A percentile compares a stretch with the other conserved stretches of the same genome.
Evolutionary conservation across 2,888 invertebrate species (phyloP).

Genomic region (Synergus umbraculus): DNA sequence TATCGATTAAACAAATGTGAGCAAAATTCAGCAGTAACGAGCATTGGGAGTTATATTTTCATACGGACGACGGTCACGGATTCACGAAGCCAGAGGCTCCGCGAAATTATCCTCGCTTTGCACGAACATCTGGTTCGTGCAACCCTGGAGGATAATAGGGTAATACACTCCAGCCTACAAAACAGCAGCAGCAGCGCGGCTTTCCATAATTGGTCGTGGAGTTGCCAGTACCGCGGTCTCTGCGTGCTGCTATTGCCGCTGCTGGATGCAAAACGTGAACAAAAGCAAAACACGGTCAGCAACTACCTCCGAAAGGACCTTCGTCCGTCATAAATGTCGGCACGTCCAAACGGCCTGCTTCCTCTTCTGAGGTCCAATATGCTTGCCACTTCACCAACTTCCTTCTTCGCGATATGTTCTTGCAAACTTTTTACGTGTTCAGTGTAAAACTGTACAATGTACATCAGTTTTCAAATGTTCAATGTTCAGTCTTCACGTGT

Average conservation of each 20-base stretch:
- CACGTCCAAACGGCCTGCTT: background rate
- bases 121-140: conserved; percentile 63
- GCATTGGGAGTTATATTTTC: conserved; percentile 53
- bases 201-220: conserved; percentile 56
- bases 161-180: conserved; percentile 56
- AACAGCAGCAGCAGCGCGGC: conserved; percentile 44
- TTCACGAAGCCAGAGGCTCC: conserved; percentile 37
- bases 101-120: conserved; percentile 55
- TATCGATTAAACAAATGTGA: conserved; percentile 55
- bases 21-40: conserved; percentile 60
- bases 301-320: background rate
- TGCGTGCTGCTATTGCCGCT: background rate
- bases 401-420: conserved; percentile 1
- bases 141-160: conserved; percentile 65
- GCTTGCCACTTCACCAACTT: conserved; percentile 3
- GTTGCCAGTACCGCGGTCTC: conserved; percentile 10
- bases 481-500: background rate
- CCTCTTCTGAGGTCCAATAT: background rate
- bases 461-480: background rate
- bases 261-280: conserved; percentile 16
- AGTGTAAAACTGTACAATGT: background rate
- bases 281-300: background rate
- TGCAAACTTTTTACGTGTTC: background rate
- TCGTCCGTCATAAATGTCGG: conserved; percentile 22
- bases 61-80: conserved; percentile 41